These are phyloP conservation scores for Rhombomys opimus DNA, from an alignment of 2,113 vertebrate genomes.

Conservation along the genomic window DNA sequence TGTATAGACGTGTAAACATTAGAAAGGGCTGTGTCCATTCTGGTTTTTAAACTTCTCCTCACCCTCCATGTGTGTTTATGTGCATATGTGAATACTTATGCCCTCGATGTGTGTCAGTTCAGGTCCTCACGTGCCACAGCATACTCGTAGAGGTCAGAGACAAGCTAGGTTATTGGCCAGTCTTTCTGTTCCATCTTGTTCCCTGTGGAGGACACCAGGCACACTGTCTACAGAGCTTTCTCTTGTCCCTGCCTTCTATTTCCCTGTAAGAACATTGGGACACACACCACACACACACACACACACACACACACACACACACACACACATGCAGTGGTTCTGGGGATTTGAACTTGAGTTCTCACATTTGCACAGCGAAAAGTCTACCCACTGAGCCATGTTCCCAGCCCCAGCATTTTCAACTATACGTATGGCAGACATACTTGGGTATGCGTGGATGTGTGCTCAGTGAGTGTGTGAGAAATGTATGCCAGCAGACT, in stretches of 20 bases:
- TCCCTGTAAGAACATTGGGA: too few relatives aligned
- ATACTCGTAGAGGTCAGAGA: not conserved
- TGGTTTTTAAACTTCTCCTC: not conserved
- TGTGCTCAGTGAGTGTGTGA: not conserved
- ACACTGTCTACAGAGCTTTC: not conserved
- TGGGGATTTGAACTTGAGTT: not conserved
- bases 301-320: not conserved
- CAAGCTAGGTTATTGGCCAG: not conserved
- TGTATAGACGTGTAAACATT: too few relatives aligned
- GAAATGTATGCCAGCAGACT: not conserved
- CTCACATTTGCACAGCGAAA: not conserved
- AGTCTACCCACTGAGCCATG: not conserved
- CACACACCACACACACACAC: not conserved
- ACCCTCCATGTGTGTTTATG: not conserved
- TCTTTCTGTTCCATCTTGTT: not conserved
- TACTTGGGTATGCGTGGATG: not conserved
- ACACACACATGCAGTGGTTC: not conserved
- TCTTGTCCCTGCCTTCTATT: not conserved
- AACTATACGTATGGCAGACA: not conserved
- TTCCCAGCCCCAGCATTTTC: slow-evolving; percentile 11
- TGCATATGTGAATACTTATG: not conserved
- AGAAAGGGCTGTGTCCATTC: not conserved
- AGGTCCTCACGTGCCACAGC: not conserved
- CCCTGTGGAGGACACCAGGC: not conserved
- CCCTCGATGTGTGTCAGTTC: not conserved